phyloP scores from a whole-genome alignment of 2,888 invertebrate genomes.

The Brachylomia viminalis region DNA sequence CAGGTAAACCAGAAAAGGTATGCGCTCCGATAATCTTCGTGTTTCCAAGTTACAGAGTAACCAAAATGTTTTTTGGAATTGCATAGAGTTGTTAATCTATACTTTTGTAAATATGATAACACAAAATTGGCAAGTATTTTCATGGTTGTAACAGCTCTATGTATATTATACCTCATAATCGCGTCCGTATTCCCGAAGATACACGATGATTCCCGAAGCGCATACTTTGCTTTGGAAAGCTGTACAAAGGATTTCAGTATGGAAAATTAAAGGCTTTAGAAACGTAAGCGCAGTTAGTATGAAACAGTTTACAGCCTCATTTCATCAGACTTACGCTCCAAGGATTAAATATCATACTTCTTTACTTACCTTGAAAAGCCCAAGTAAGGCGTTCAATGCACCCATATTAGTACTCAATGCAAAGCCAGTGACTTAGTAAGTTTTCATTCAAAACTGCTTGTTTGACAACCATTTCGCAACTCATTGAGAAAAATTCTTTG shows the following conservation, averaged over 20 bases:
- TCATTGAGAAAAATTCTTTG: slow-evolving; percentile 67
- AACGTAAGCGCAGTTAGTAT: background rate
- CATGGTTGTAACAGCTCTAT: too few species aligned
- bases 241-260: background rate
- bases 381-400: slow-evolving; percentile 1
- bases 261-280: slow-evolving; percentile 7
- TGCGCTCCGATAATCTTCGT: too few species aligned
- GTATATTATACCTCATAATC: background rate
- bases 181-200: background rate
- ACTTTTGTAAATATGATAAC: background rate
- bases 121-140: background rate
- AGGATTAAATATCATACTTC: slow-evolving; percentile 28
- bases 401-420: slow-evolving; percentile 20
- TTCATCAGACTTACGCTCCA: slow-evolving; percentile 20
- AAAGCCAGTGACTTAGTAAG: slow-evolving; percentile 6
- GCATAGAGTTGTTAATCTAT: background rate
- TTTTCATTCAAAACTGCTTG: slow-evolving; percentile 49
- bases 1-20: background rate
- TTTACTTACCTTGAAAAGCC: slow-evolving; percentile 17
- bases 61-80: background rate
- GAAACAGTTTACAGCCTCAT: slow-evolving; percentile 21
- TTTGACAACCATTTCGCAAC: slow-evolving; percentile 65
- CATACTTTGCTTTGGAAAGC: background rate
- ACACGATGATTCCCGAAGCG: background rate
- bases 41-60: background rate